phyloP scores from a whole-genome alignment of 1,140 invertebrate species.

The Drosophila nannoptera region DNA sequence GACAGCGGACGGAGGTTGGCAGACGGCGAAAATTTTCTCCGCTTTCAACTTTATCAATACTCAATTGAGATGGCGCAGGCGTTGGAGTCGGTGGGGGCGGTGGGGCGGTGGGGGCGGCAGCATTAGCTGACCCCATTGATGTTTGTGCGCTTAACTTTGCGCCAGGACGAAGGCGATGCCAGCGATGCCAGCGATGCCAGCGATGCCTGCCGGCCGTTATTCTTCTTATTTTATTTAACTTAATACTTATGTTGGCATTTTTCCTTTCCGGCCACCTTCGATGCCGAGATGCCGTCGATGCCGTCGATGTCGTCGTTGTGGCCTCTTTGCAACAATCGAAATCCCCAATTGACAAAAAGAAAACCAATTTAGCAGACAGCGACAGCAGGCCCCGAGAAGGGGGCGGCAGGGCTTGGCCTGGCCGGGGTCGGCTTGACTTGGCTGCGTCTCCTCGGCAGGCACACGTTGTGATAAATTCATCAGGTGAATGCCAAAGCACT shows the following conservation, averaged over 20 bases:
- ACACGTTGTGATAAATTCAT: constrained; percentile 78
- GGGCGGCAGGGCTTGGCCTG: not conserved
- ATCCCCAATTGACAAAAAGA: constrained; percentile 79
- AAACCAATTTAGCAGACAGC: constrained; percentile 79
- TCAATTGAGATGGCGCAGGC: constrained; percentile 64
- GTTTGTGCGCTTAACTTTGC: constrained; percentile 71
- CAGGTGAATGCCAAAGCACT: constrained; percentile 76
- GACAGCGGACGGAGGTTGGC: constrained; percentile 1
- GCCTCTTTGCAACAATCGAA: constrained; percentile 76
- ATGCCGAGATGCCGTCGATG: constrained; percentile 4
- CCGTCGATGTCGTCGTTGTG: constrained; percentile 52
- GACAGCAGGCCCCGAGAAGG: constrained; percentile 43
- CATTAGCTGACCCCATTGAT: constrained; percentile 74
- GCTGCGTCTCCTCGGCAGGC: constrained; percentile 33
- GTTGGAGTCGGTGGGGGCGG: constrained; percentile 28
- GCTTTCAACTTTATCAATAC: constrained; percentile 77
- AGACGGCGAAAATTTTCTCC: constrained; percentile 47
- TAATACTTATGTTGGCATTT: constrained; percentile 69
- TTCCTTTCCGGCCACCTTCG: constrained; percentile 31
- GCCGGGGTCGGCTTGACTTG: not conserved
- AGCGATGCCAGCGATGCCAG: not conserved
- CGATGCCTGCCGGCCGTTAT: constrained; percentile 34
- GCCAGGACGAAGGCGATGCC: constrained; percentile 4
- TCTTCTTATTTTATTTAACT: constrained; percentile 70
- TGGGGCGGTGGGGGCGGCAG: constrained; percentile 45